Evolutionary conservation across 2,113 vertebrate species (phyloP).

Genomic region (Hiodon alosoides): DNA sequence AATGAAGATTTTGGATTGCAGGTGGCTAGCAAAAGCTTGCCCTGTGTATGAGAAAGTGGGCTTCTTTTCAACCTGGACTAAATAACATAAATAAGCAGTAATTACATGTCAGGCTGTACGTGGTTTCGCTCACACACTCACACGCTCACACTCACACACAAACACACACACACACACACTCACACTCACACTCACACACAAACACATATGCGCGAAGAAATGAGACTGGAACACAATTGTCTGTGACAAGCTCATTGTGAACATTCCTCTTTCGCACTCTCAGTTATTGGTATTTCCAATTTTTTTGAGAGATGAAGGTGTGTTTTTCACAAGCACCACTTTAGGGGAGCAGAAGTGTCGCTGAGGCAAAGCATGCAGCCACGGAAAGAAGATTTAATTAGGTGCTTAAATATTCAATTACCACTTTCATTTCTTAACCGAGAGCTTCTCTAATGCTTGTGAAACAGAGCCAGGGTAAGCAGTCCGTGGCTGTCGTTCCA

Average conservation of each 20-base stretch:
- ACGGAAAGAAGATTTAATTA: slow-evolving; percentile 40
- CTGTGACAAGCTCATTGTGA: neutral
- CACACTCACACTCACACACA: neutral
- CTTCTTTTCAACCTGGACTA: too few species aligned
- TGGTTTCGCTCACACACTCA: neutral
- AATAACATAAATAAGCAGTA: too few species aligned
- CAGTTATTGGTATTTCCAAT: neutral
- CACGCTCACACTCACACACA: neutral
- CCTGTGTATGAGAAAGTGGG: too few species aligned
- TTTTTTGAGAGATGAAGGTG: slow-evolving; percentile 29
- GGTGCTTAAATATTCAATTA: slow-evolving; percentile 45
- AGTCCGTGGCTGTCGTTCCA: slow-evolving; percentile 17
- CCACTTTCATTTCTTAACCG: slow-evolving; percentile 36
- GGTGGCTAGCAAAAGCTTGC: too few species aligned
- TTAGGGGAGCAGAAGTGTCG: slow-evolving; percentile 23
- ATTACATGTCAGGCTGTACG: neutral
- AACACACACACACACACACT: neutral
- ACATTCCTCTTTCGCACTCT: neutral
- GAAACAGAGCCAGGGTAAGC: slow-evolving; percentile 24
- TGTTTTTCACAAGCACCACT: slow-evolving; percentile 25
- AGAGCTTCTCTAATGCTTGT: slow-evolving; percentile 26
- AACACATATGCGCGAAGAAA: neutral
- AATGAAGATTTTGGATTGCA: too few species aligned
- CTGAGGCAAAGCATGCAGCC: slow-evolving; percentile 13
- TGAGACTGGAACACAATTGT: neutral